Conservation (phyloP, 2,113 vertebrate species). For the Tautogolabrus adspersus region DNA sequence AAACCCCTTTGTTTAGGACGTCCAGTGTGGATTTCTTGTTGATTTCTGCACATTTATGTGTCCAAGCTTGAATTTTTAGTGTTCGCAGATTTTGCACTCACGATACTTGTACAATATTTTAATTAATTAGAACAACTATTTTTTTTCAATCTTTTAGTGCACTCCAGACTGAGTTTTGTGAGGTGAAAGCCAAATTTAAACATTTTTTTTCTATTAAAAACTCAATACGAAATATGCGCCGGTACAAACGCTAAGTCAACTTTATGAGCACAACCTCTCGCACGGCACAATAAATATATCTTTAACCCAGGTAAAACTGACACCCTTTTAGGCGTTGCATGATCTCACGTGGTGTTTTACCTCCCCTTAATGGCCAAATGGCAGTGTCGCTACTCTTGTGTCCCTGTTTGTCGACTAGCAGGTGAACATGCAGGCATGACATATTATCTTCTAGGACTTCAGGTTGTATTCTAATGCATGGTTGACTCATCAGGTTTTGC, state of each 20-base stretch:
- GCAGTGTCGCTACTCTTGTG: background rate
- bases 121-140: no score
- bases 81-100: background rate
- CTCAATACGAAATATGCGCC: no score
- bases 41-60: background rate
- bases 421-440: no score
- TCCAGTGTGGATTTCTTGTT: slow-evolving; percentile 48
- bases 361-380: slow-evolving; percentile 41
- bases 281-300: no score
- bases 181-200: no score
- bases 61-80: background rate
- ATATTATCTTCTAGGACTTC: no score
- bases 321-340: background rate
- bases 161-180: background rate
- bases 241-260: no score
- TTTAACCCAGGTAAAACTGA: background rate
- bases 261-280: no score
- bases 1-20: slow-evolving; percentile 81
- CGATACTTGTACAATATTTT: background rate
- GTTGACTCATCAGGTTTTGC: background rate
- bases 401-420: background rate
- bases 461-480: no score
- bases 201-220: no score
- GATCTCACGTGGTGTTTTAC: slow-evolving; percentile 6
- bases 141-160: background rate